Base-by-base conservation (phyloP, 2,113 vertebrate genomes). In the Hippocampus guttulatus region DNA sequence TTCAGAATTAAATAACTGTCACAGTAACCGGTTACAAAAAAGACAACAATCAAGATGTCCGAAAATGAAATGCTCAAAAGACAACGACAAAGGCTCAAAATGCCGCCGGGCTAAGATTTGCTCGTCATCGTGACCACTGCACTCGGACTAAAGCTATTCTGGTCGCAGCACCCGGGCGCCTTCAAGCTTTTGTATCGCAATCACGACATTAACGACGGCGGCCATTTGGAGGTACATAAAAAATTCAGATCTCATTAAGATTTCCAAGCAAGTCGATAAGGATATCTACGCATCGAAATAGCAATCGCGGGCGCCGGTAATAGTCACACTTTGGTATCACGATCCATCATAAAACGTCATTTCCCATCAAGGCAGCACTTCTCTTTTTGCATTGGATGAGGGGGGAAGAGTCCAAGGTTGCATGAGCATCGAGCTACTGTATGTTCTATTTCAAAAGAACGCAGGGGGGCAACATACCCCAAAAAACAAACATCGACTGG, bases 181-280 rank as follows among this genome's bases (percentile, higher is more conserved):
- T 77, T 64, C 43, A 78, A 84, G 81, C 79, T 78, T 78, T 76
- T 78, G 81, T 75, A 75, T 65, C 0, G 38, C 80, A 86, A 81
- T 75, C 83, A 58, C 68, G 70, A 77, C 82, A 78, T 86, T 87
- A 90, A 76, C 68, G 74, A 23, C 60, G 20, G 16, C 30, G 38
- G 78, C 76, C 81, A 84, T 90, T 88, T 81, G 73, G 85, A 87
- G 84, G 74, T 78, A 72, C 88, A 90, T 87, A 84, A 91, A 91
- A 88, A 91, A 88, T 89, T 85, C 68, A 86, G 55, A 90, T 79
- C 88, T 89, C 84, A 91, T 92, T 90, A 89, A 79, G 80, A 87
- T 87, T 84, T 69, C 73, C 74, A 57, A 71, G 68, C 69, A 30
- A 80, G 76, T 78, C 27, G 75, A 85, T 84, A 83, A 83, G 80